Conservation (phyloP, 2,797 vertebrate genomes). For the Falco concolor region DNA sequence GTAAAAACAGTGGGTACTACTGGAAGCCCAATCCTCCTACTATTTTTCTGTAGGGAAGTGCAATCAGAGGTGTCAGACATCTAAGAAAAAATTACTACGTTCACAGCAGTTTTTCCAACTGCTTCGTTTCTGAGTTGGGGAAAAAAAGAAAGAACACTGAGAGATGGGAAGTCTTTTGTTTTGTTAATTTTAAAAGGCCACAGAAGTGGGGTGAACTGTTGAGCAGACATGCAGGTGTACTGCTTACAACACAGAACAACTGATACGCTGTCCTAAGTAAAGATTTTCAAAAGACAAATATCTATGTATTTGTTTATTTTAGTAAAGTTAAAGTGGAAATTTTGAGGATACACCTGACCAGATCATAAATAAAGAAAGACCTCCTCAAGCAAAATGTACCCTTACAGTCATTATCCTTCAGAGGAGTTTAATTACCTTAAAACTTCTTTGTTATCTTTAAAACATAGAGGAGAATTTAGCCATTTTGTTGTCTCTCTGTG, state of each 20-base stretch:
- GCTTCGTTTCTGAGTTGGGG: background rate
- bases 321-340: background rate
- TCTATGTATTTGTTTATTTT: background rate
- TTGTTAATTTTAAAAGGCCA: background rate
- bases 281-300: background rate
- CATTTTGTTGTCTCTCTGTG: background rate
- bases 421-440: background rate
- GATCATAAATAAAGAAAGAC: constrained; percentile 22
- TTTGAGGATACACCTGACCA: background rate
- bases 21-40: background rate
- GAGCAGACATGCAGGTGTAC: background rate
- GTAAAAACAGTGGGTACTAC: background rate
- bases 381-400: background rate
- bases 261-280: background rate
- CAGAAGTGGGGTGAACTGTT: background rate
- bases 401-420: background rate
- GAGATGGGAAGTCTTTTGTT: background rate
- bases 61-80: background rate
- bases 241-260: background rate
- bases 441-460: background rate
- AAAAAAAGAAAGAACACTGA: background rate
- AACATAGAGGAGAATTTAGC: background rate
- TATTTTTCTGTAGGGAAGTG: background rate
- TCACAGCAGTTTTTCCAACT: background rate
- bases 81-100: background rate